Evolutionary conservation across 1,140 invertebrate species (phyloP), one percentile per base, ranked within the genome.

Genomic region (Halyomorpha halys): DNA sequence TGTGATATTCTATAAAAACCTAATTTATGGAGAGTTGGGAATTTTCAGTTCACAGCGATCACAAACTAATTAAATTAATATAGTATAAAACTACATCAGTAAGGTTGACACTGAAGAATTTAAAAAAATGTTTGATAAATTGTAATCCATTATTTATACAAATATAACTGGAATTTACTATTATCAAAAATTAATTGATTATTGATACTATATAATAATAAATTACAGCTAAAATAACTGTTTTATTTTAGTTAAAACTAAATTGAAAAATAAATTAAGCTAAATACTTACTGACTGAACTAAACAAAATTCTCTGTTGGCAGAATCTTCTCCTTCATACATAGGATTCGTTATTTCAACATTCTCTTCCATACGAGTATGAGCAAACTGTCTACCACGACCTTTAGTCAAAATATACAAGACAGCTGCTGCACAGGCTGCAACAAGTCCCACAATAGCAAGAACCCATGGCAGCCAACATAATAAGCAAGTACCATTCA

Each of bases 311-410:
- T 59, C 54, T n/a, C 27, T 83, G 45, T 79, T 76, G 69, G 85
- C 84, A 34, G 83, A 84, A 45, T 80, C 77, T 71, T 84, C 83
- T 61, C 82, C 81, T 64, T 87, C 79, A 75, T 90, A 92, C 79
- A 91, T 90, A 14, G 90, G 89, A 77, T 92, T 92, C 71, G 75
- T 85, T 63, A 90, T 87, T 76, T 89, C 89, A 70, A 90, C 81
- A 74, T 86, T 87, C 71, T 90, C 87, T 63, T 86, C 79, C 71
- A 91, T 84, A 16, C 88, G 78, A 34, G 86, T 83, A 76, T 91
- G 89, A 67, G 83, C 82, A 73, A 91, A 91, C 34, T 83, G 79
- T 68, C 79, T 77, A 25, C 80, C 81, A 60, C 34, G 34, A 39
- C 34, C 11, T 39, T 39, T 39, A 13, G 34, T 39, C 34, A 39